Percentiles rank a stretch among this genome's conserved stretches.
Conservation (phyloP, 2,888 invertebrate species). For the Baccha elongata region DNA sequence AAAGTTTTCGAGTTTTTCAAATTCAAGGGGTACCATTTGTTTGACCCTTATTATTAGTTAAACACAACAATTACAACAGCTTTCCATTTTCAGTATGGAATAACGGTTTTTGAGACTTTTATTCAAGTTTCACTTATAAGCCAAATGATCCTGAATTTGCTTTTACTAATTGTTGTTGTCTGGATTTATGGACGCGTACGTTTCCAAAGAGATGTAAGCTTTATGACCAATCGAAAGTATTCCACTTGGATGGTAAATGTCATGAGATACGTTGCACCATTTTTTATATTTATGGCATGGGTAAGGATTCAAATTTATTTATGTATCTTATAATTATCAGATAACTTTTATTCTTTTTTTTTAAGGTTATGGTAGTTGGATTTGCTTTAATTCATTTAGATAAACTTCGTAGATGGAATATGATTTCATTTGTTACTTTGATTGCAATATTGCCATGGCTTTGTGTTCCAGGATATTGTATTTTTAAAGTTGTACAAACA, state of each 20-base stretch:
- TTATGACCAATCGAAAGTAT: conserved; percentile 53
- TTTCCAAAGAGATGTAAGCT: conserved; percentile 66
- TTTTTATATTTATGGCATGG: conserved; percentile 83
- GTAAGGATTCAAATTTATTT: conserved; percentile 1
- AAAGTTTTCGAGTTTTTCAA: too few relatives aligned
- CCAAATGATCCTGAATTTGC: conserved; percentile 89
- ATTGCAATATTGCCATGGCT: conserved; percentile 77
- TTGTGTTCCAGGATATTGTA: conserved; percentile 78
- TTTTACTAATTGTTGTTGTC: conserved; percentile 62
- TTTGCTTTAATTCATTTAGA: neutral
- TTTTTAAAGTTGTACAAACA: conserved; percentile 76
- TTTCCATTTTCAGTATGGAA: conserved; percentile 75
- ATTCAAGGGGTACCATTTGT: too few relatives aligned
- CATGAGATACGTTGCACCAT: conserved; percentile 89
- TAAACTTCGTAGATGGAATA: neutral
- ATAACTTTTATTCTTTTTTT: neutral
- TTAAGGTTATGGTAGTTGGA: neutral
- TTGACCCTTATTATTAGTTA: too few relatives aligned
- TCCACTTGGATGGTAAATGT: conserved; percentile 61
- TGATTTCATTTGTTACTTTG: conserved; percentile 66
- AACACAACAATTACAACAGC: too few relatives aligned
- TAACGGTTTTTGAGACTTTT: conserved; percentile 74
- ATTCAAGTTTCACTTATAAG: conserved; percentile 78
- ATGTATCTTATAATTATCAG: neutral
- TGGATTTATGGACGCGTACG: conserved; percentile 70